Evolutionary conservation across 1,140 invertebrate species (phyloP).

Genomic region (Drosophila albomicans): DNA sequence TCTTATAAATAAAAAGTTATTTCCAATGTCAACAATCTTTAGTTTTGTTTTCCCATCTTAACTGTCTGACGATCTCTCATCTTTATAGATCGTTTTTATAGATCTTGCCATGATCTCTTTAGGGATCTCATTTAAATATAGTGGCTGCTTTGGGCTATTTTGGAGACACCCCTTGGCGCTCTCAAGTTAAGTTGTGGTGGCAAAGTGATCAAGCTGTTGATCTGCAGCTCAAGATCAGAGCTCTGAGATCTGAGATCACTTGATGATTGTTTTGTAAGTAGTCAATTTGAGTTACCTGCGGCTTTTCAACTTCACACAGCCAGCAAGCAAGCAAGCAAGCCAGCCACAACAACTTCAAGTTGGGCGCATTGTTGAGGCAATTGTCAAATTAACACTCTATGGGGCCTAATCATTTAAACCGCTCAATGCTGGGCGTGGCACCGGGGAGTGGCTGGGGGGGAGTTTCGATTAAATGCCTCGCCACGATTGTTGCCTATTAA

Average conservation of each 20-base stretch:
- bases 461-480: constrained; percentile 67
- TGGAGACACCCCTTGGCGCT: not conserved
- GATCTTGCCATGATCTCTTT: too few relatives aligned
- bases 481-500: constrained; percentile 77
- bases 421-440: constrained; percentile 31
- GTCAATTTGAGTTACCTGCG: constrained; percentile 13
- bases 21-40: too few relatives aligned
- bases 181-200: not conserved
- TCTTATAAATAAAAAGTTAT: too few relatives aligned
- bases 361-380: constrained; percentile 37
- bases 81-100: too few relatives aligned
- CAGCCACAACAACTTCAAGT: not conserved
- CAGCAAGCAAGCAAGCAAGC: too few relatives aligned
- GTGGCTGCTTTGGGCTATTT: too few relatives aligned
- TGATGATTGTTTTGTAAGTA: constrained; percentile 16
- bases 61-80: too few relatives aligned
- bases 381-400: constrained; percentile 70
- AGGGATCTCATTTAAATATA: too few relatives aligned
- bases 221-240: not conserved
- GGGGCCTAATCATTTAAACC: constrained; percentile 49
- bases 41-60: too few relatives aligned
- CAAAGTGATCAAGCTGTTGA: not conserved
- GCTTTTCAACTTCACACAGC: not conserved
- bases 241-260: constrained; percentile 9
- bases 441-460: not conserved